Evolutionary conservation across 2,797 vertebrate species (phyloP), one percentile per base, ranked within the genome.

Genomic region (Danio choprae): DNA sequence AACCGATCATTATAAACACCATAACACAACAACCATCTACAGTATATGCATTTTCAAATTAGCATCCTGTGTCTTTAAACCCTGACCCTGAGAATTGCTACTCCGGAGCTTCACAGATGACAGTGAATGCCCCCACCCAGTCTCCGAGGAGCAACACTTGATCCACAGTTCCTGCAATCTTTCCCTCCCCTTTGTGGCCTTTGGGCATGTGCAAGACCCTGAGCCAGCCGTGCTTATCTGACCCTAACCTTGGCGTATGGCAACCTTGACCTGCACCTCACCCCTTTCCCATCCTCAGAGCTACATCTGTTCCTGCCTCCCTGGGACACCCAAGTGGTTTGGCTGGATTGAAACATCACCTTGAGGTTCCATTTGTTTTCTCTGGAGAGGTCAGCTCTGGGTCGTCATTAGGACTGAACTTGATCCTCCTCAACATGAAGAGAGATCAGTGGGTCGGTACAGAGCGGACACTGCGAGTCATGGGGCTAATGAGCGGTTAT

Each of bases 181-280:
- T 73, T 67, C 81, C 77, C 88, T 87, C 88, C 91, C 90, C 88
- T 85, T 64, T 90, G 89, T 90, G 90, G 90, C 93, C 89, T 75
- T 89, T 90, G 92, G 93, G 91, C 90, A 91, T 88, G 90, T 84
- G 91, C 90, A 89, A 90, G 92, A 91, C 83, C 91, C 86, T 62
- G 76, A 92, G 91, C 89, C 92, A 93, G 91, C 89, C 87, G 81
- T 90, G 93, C 93, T 95, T 93, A 95, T 94, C 92, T 95, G 94
- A 94, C 93, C 94, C 94, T 93, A 93, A 94, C 93, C 92, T 94
- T 94, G 94, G 93, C 93, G 94, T 94, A 94, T 95, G 94, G 93
- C 93, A 93, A 94, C 94, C 94, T 95, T 95, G 94, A 95, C 94
- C 93, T 88, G 85, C 88, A 91, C 89, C 90, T 94, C 92, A 94